Percentiles rank a stretch among this genome's conserved stretches.
Conservation (phyloP, 2,113 vertebrate species). For the Hyla sarda region DNA sequence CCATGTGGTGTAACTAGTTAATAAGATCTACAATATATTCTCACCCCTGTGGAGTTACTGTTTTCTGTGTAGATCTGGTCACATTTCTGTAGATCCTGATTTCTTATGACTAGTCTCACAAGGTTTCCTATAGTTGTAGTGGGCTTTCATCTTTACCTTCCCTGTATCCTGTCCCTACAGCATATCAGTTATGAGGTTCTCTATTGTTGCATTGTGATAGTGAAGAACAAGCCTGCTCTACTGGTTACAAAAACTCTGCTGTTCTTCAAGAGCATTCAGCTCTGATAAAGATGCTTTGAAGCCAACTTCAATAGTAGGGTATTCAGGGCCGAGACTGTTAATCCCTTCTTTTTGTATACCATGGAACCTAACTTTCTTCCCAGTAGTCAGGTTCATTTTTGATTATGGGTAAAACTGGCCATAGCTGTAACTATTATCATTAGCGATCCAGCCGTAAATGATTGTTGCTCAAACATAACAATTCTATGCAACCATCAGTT, state of each 20-base stretch:
- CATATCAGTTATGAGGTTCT: background rate
- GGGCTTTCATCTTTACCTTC: background rate
- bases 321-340: background rate
- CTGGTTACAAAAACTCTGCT: background rate
- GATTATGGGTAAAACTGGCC: background rate
- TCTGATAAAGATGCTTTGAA: constrained; percentile 15
- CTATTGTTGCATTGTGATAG: background rate
- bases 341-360: background rate
- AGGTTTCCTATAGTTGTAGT: background rate
- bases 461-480: background rate
- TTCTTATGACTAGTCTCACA: background rate
- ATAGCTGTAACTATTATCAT: background rate
- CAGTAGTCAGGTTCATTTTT: background rate
- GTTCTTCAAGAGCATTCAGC: constrained; percentile 11
- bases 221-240: background rate
- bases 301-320: background rate
- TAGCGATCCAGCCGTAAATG: background rate
- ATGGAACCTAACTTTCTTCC: background rate
- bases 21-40: too few relatives aligned
- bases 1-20: too few relatives aligned
- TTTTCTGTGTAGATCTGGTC: background rate
- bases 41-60: too few relatives aligned
- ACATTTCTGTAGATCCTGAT: background rate
- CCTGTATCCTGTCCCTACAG: background rate
- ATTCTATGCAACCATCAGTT: background rate